phyloP scores from a whole-genome alignment of 2,113 vertebrate species.

The Vulpes vulpes region DNA sequence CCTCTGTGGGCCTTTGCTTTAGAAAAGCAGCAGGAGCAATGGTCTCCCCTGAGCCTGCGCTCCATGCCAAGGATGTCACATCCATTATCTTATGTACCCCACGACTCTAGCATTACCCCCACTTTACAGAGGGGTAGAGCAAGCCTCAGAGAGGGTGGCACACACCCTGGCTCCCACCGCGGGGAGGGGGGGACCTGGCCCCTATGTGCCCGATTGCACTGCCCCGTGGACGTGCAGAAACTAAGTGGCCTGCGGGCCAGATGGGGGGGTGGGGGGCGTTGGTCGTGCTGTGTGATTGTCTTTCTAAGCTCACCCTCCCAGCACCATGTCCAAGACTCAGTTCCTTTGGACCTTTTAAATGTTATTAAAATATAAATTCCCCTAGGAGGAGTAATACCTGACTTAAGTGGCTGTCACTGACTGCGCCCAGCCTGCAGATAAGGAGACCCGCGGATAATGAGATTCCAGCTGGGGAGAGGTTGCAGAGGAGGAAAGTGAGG shows the following conservation, averaged over 20 bases:
- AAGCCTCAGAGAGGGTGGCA: not conserved
- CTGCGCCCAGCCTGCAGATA: too few relatives aligned
- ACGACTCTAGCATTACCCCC: fast-evolving
- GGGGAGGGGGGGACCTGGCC: too few relatives aligned
- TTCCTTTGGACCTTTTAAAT: not conserved
- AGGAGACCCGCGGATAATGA: not conserved
- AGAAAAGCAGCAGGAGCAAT: not conserved
- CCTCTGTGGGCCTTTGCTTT: not conserved
- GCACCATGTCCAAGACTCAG: not conserved
- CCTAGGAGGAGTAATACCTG: not conserved
- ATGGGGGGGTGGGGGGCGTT: not conserved
- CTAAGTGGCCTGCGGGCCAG: fast-evolving
- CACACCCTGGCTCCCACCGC: not conserved
- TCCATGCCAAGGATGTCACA: fast-evolving
- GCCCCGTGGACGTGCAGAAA: not conserved
- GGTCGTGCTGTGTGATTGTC: not conserved
- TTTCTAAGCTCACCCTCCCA: not conserved
- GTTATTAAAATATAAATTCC: not conserved
- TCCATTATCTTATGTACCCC: fast-evolving
- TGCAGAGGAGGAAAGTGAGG: not conserved
- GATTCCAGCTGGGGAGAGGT: not conserved
- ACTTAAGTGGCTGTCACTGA: not conserved
- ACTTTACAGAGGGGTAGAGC: not conserved
- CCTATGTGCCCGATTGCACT: not conserved
- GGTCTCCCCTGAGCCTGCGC: not conserved